These are phyloP conservation scores for Lamproptera curius DNA, from an alignment of 2,888 invertebrate genomes.

Conservation along the genomic window DNA sequence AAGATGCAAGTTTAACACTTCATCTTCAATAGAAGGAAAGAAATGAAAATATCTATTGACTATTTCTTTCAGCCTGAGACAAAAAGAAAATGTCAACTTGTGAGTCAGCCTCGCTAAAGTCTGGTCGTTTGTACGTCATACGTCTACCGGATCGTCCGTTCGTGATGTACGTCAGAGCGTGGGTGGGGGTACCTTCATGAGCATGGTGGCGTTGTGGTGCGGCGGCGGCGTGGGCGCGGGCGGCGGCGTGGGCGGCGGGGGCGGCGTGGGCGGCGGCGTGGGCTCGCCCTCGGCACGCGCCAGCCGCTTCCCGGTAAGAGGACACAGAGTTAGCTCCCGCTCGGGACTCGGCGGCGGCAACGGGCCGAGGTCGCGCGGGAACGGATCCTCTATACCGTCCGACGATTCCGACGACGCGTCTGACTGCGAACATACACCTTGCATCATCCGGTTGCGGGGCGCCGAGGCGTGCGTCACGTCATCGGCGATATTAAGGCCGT, in stretches of 20 bases:
- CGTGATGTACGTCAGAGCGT: too few relatives aligned
- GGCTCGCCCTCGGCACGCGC: conserved; percentile 81
- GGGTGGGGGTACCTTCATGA: conserved; percentile 63
- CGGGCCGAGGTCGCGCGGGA: conserved; percentile 70
- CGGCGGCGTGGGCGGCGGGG: conserved; percentile 52
- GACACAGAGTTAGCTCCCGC: conserved; percentile 83
- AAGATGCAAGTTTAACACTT: too few relatives aligned
- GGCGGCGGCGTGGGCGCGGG: conserved; percentile 28
- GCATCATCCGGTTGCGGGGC: too few relatives aligned
- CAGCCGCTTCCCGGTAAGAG: conserved; percentile 52
- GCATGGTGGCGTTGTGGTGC: conserved; percentile 43
- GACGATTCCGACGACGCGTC: conserved; percentile 71
- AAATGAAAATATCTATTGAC: too few relatives aligned
- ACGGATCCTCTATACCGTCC: conserved; percentile 81
- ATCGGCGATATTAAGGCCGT: too few relatives aligned
- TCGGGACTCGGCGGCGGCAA: conserved; percentile 80
- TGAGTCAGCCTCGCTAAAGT: too few relatives aligned
- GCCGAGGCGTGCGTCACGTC: too few relatives aligned
- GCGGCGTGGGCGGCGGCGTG: conserved; percentile 76
- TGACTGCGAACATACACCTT: conserved; percentile 44
- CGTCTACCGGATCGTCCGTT: too few relatives aligned
- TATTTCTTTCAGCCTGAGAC: too few relatives aligned
- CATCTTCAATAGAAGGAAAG: too few relatives aligned
- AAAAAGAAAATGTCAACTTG: too few relatives aligned
- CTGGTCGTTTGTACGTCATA: too few relatives aligned